Evolutionary conservation across 1,140 invertebrate species (phyloP), one percentile per base, ranked within the genome.

Genomic region (Drosophila simulans): DNA sequence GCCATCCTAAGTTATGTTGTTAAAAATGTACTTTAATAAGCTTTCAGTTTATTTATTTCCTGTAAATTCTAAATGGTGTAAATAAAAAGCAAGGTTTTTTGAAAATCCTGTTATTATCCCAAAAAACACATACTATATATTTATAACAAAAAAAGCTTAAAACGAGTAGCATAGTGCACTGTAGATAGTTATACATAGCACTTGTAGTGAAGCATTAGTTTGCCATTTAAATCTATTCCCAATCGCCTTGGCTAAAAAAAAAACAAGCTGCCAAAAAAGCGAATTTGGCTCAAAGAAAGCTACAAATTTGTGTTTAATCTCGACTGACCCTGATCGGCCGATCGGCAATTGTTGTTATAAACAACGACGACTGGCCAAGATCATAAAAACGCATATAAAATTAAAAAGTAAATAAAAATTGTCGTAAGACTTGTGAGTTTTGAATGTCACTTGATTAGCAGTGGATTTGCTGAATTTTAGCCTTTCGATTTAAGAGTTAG

Each of bases 391-490:
- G 42, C 13, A 57, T 48, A 48, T 35, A 56, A 70, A 56, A 68
- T 56, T 34, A 22, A 70, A 56, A 39, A 70, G 63, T 69, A 56
- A 48, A 70, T 56, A 70, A 49, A 69, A 57, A 46, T 40, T 42
- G 64, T 70, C 66, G 66, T 57, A 70, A 70, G 43, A 70, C 69
- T 70, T 12, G 64, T 35, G 42, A 49, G 22, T 22, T 56, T 69
- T 70, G 66, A 70, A 70, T 70, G 66, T 42, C 66, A 70, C 52
- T 48, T 57, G 66, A 57, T 57, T 70, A 49, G 52, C 45, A 51
- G n/a, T 54, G 7, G n/a, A 15, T 12, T n/a, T 13, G 12, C 11
- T 42, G 42, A 22, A 45, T 37, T 27, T 35, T 43, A 27, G n/a
- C 27, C 7, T 3, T 31, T 31, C 1, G 31, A 31, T 10, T 31